Base-by-base conservation (phyloP, 2,113 vertebrate genomes). In the Tragelaphus imberbis region DNA sequence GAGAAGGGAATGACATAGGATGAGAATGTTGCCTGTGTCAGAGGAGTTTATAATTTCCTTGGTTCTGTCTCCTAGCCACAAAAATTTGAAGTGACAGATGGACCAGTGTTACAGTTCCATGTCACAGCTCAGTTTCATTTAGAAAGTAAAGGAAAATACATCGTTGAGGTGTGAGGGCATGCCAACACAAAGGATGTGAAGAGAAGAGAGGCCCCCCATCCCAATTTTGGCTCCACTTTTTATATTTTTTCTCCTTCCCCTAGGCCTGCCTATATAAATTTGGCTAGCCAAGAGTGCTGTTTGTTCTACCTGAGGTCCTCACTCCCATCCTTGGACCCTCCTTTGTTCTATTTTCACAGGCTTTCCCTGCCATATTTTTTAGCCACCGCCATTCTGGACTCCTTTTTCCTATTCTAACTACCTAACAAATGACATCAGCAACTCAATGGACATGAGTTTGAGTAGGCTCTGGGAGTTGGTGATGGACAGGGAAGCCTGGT, bases 101-200 rank as follows among this genome's bases (percentile, higher is more conserved):
- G n/a, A 40, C 68, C 33, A 23, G n/a, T 40, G 10, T 40, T 71
- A 12, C 17, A 71, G 17, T 17, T 21, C 65, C 4, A 4, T 36
- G 17, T 71, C 36, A 71, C 68, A 23, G n/a, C 68, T 40, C n/a
- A 71, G 19, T 71, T 71, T 71, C n/a, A 23, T 71, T 68, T 36
- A 71, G 68, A 71, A 71, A 71, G 10, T 71, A 71, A 71, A 71
- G 5, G 68, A 40, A 71, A 71, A 40, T 40, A 71, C 19, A 23
- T 40, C 68, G 19, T 71, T 6, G n/a, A 71, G 3, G 5, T 71
- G 19, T 40, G 68, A 71, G n/a, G n/a, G 68, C 68, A 71, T 40
- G 68, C 2, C 0, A 0, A 71, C 10, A 19, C 68, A 40, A 40
- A 71, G 23, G 19, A 71, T 23, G 68, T 1, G 11, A 71, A 71